Percentiles rank a stretch among this genome's conserved stretches.
These are phyloP conservation scores for Nasonia giraulti DNA, from an alignment of 1,140 invertebrate species.

Conservation along the genomic window DNA sequence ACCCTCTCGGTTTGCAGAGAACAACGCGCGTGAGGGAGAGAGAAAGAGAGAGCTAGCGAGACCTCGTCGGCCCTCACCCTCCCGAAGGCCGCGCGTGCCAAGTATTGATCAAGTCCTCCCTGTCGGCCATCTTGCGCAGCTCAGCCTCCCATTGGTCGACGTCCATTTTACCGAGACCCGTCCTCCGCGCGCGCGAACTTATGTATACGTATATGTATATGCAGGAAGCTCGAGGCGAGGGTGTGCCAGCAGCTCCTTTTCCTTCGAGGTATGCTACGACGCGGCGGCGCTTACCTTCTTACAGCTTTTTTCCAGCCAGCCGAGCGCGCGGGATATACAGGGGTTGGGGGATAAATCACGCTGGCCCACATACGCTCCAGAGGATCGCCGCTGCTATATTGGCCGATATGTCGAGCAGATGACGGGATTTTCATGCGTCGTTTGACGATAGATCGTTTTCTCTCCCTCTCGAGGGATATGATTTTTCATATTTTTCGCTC, in stretches of 20 bases:
- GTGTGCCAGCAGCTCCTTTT: neutral
- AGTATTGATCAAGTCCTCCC: conserved; percentile 74
- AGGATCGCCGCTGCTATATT: neutral
- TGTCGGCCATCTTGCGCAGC: conserved; percentile 69
- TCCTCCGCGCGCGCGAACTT: conserved; percentile 58
- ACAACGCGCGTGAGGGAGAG: neutral
- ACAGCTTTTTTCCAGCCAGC: neutral
- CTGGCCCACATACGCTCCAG: conserved; percentile 30
- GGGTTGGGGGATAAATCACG: conserved; percentile 28
- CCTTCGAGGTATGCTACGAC: neutral
- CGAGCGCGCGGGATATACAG: neutral
- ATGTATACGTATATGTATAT: neutral
- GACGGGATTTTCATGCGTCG: neutral
- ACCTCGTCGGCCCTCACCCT: conserved; percentile 57
- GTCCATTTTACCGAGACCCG: conserved; percentile 70
- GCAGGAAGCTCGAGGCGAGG: neutral
- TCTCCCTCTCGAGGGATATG: neutral
- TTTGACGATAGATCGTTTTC: neutral
- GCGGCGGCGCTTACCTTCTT: conserved; percentile 1
- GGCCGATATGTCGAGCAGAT: neutral
- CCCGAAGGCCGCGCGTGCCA: conserved; percentile 57
- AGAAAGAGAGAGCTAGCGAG: neutral
- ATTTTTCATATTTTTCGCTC: neutral
- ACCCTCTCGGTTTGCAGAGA: conserved; percentile 17
- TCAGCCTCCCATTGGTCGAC: conserved; percentile 68